A percentile compares a stretch with the other conserved stretches of the same genome.
Conservation (phyloP, 2,797 vertebrate genomes). For the Xyrichtys novacula region DNA sequence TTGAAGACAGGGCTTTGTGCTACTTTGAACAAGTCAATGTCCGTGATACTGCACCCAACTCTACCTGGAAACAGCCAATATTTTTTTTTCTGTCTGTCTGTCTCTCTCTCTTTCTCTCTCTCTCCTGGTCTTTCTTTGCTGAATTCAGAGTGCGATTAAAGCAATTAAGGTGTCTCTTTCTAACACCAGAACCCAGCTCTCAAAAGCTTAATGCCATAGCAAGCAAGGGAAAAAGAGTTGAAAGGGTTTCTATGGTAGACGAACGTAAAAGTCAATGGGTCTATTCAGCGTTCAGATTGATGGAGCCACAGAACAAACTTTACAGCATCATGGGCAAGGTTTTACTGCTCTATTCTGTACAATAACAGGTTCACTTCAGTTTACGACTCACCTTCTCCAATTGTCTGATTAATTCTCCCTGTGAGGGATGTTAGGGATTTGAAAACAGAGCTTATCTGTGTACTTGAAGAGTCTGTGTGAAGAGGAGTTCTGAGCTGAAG, state of each 20-base stretch:
- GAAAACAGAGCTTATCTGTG: slow-evolving; percentile 6
- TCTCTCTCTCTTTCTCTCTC: slow-evolving; percentile 8
- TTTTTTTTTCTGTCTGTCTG: slow-evolving; percentile 22
- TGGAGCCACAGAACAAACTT: slow-evolving; percentile 4
- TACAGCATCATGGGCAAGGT: not conserved
- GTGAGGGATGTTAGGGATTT: not conserved
- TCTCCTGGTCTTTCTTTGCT: not conserved
- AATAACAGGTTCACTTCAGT: not conserved
- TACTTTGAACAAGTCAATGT: slow-evolving; percentile 43
- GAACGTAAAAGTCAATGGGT: slow-evolving; percentile 30
- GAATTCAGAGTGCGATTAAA: slow-evolving; percentile 38
- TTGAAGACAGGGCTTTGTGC: slow-evolving; percentile 43
- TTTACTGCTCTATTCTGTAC: slow-evolving; percentile 4
- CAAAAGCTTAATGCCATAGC: slow-evolving; percentile 14
- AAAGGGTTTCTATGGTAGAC: slow-evolving; percentile 31
- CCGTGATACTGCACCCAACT: slow-evolving; percentile 29
- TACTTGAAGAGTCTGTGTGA: not conserved
- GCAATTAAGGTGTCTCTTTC: slow-evolving; percentile 54
- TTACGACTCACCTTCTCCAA: slow-evolving; percentile 12
- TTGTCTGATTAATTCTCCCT: slow-evolving; percentile 12
- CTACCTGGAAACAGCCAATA: slow-evolving; percentile 39
- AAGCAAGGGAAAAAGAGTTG: slow-evolving; percentile 18
- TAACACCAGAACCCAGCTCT: slow-evolving; percentile 22
- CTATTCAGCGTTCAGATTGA: slow-evolving; percentile 11
- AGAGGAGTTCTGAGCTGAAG: slow-evolving; percentile 12